phyloP scores from a whole-genome alignment of 2,888 invertebrate genomes.

The Spilarctia lutea region DNA sequence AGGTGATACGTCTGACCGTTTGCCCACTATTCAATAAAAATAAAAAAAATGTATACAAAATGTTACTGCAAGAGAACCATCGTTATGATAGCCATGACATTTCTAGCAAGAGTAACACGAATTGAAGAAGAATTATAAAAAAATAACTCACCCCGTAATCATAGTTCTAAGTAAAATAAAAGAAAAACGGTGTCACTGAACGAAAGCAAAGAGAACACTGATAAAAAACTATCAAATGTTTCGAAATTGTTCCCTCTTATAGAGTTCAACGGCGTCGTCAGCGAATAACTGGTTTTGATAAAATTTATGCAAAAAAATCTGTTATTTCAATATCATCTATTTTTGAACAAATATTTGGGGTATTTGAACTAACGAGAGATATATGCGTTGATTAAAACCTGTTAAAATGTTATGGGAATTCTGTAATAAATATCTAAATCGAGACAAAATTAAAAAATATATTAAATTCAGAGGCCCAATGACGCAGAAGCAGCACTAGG shows the following conservation, averaged over 20 bases:
- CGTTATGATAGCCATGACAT: no score
- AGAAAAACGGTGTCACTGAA: constrained; percentile 11
- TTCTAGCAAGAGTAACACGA: no score
- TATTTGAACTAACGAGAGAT: constrained; percentile 30
- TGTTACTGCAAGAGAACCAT: no score
- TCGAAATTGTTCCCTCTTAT: constrained; percentile 18
- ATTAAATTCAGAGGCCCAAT: no score
- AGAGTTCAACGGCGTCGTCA: constrained; percentile 32
- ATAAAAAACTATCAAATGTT: constrained; percentile 15
- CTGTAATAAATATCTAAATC: background rate
- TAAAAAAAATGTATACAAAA: no score
- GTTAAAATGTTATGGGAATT: background rate
- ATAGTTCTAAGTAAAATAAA: background rate
- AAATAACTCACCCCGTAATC: background rate
- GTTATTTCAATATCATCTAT: constrained; percentile 11
- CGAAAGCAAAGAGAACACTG: constrained; percentile 26
- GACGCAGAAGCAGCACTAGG: no score
- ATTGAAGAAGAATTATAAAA: background rate
- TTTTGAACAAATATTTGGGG: constrained; percentile 17
- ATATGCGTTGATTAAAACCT: background rate
- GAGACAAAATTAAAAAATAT: no score
- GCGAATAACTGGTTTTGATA: constrained; percentile 35
- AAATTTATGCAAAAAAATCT: constrained; percentile 21
- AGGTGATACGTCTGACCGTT: no score
- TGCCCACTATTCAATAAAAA: no score